These are phyloP conservation scores for Alca torda DNA, from an alignment of 2,797 vertebrate genomes.

Conservation along the genomic window DNA sequence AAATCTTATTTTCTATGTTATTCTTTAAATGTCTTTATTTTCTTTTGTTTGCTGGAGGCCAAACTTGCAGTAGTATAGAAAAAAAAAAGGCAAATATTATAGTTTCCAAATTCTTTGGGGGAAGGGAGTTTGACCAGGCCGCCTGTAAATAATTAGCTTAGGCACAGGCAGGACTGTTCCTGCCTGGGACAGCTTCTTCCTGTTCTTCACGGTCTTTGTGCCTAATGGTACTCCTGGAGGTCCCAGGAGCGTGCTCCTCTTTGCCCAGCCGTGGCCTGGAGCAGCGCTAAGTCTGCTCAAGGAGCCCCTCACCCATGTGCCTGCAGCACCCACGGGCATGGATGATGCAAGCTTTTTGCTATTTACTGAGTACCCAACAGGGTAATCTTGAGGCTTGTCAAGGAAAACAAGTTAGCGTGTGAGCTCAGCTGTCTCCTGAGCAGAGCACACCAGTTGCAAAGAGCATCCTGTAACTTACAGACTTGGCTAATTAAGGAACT, in stretches of 20 bases:
- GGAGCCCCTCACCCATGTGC: neutral
- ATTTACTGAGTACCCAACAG: neutral
- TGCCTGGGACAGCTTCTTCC: neutral
- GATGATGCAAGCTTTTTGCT: neutral
- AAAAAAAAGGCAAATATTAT: neutral
- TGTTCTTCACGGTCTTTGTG: neutral
- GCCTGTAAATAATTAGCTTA: neutral
- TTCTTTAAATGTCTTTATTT: neutral
- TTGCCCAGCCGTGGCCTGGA: neutral
- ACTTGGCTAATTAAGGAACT: neutral
- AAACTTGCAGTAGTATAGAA: neutral
- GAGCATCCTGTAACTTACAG: neutral
- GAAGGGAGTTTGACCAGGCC: neutral
- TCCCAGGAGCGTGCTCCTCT: neutral
- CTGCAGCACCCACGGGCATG: neutral
- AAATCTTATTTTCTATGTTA: neutral
- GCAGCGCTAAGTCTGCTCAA: neutral
- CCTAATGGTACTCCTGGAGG: neutral
- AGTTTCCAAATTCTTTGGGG: neutral
- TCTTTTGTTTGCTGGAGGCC: neutral
- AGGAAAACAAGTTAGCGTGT: neutral
- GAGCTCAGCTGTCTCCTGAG: neutral
- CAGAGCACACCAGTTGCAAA: neutral
- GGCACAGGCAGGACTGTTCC: neutral
- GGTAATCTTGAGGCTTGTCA: slow-evolving; percentile 21